Percentiles rank a stretch among this genome's conserved stretches.
Conservation (phyloP, 2,888 invertebrate species). For the Agriopis leucophaearia region DNA sequence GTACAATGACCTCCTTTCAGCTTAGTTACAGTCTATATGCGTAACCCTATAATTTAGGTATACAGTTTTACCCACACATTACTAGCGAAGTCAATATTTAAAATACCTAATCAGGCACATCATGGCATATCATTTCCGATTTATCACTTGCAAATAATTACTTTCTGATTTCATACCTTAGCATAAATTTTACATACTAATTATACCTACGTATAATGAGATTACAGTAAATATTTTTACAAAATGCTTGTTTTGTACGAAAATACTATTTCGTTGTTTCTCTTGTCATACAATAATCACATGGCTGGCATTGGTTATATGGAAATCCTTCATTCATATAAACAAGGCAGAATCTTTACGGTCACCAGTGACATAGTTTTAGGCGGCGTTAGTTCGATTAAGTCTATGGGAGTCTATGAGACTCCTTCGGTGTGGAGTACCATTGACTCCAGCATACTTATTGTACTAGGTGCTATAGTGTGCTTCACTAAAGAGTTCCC, state of each 20-base stretch:
- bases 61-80: constrained; percentile 15
- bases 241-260: constrained; percentile 38
- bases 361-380: not conserved
- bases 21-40: no score
- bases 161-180: constrained; percentile 31
- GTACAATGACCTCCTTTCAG: no score
- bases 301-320: not conserved
- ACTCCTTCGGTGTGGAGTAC: not conserved
- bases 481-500: no score
- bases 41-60: constrained; percentile 21
- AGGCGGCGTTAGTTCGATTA: not conserved
- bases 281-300: not conserved
- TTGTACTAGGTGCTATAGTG: no score
- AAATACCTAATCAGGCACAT: constrained; percentile 69
- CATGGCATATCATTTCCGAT: constrained; percentile 63
- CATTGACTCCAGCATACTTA: no score
- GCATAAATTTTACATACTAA: constrained; percentile 13
- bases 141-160: constrained; percentile 46
- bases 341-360: not conserved
- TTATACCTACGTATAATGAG: constrained; percentile 38
- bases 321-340: not conserved
- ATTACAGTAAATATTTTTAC: constrained; percentile 36
- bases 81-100: constrained; percentile 23
- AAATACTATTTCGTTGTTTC: constrained; percentile 29
- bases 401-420: no score